Evolutionary conservation across 2,888 invertebrate genomes (phyloP).

Genomic region (Ophioninae sp.): DNA sequence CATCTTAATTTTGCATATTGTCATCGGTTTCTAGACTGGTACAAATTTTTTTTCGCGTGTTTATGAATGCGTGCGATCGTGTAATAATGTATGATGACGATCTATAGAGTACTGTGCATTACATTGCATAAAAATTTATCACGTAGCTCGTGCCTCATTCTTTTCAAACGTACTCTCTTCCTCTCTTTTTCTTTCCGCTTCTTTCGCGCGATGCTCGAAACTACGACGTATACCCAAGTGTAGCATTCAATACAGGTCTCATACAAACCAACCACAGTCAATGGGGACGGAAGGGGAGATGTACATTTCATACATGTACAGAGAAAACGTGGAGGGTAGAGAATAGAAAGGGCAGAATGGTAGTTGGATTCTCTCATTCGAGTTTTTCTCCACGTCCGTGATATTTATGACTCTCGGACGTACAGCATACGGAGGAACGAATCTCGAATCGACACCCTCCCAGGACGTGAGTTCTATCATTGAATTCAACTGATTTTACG

Average conservation of each 20-base stretch:
- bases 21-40: background rate
- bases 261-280: conserved; percentile 21
- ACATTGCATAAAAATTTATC: conserved; percentile 64
- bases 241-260: conserved; percentile 32
- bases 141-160: conserved; percentile 57
- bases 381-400: conserved; percentile 54
- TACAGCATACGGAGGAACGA: conserved; percentile 17
- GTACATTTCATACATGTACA: conserved; percentile 33
- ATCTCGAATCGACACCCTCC: conserved; percentile 31
- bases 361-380: conserved; percentile 51
- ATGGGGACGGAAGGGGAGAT: background rate
- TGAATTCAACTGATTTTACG: conserved; percentile 45
- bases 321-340: conserved; percentile 42
- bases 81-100: conserved; percentile 12
- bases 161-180: conserved; percentile 1
- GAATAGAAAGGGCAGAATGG: conserved; percentile 39
- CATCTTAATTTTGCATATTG: background rate
- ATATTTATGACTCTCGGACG: conserved; percentile 55
- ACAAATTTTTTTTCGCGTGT: background rate
- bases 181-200: background rate
- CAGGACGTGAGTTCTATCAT: conserved; percentile 23
- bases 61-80: background rate
- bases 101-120: conserved; percentile 21
- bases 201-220: background rate
- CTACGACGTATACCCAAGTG: conserved; percentile 49